These are phyloP conservation scores for Aplochiton taeniatus DNA, from an alignment of 2,797 vertebrate genomes.

Conservation along the genomic window DNA sequence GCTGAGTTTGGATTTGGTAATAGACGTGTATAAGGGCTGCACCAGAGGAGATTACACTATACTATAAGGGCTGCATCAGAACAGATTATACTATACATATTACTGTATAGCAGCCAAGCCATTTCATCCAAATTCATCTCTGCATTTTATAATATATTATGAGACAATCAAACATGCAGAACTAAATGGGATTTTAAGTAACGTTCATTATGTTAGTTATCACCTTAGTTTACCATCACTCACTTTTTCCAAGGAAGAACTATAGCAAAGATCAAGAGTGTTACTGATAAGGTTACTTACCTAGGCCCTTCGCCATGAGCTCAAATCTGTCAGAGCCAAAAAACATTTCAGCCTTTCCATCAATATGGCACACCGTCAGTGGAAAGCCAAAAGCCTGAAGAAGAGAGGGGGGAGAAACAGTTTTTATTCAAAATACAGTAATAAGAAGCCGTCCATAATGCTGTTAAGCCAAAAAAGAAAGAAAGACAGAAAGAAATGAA, in stretches of 20 bases:
- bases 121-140: too few species aligned
- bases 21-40: neutral
- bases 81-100: too few species aligned
- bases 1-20: constrained; percentile 1
- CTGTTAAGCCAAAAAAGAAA: neutral
- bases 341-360: constrained; percentile 77
- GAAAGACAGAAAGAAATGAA: constrained; percentile 2
- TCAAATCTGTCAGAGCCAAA: constrained; percentile 95
- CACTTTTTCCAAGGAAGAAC: neutral
- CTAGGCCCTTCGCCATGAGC: constrained; percentile 83
- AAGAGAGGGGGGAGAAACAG: neutral
- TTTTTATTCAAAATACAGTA: neutral
- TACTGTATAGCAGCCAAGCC: too few species aligned
- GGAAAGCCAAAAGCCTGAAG: constrained; percentile 90
- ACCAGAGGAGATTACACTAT: neutral
- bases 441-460: too few species aligned
- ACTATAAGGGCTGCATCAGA: neutral
- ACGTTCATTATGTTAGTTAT: too few species aligned
- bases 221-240: neutral
- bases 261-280: neutral
- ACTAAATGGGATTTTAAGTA: too few species aligned
- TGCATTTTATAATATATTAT: too few species aligned
- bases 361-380: constrained; percentile 77
- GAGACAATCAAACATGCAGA: too few species aligned
- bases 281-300: constrained; percentile 73